Evolutionary conservation across 2,888 invertebrate species (phyloP).

Genomic region (Megastigmus dorsalis): DNA sequence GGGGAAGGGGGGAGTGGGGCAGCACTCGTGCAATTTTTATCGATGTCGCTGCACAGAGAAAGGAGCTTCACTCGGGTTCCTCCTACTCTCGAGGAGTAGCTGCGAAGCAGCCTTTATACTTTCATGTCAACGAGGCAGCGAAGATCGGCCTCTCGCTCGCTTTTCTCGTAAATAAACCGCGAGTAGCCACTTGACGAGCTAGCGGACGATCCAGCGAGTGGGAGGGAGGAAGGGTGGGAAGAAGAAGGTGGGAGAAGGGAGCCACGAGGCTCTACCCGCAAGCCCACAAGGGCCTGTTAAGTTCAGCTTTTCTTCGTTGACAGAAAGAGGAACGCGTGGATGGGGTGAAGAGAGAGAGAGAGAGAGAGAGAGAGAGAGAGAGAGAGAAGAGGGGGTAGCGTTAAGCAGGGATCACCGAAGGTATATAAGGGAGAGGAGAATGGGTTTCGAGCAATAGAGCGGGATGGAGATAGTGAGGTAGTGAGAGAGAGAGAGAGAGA

Average conservation of each 20-base stretch:
- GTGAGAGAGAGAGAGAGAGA: slow-evolving; percentile 20
- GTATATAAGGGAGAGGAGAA: too few species aligned
- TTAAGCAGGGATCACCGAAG: slow-evolving; percentile 31
- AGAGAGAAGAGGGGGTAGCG: slow-evolving; percentile 3
- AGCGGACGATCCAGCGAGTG: too few species aligned
- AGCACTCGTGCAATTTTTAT: slow-evolving; percentile 40
- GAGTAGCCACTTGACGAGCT: slow-evolving; percentile 56
- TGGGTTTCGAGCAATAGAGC: too few species aligned
- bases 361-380: too few species aligned
- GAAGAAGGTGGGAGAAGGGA: neutral
- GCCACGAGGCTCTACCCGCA: slow-evolving; percentile 35
- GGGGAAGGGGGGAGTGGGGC: too few species aligned
- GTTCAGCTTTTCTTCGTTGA: slow-evolving; percentile 56
- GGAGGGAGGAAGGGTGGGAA: slow-evolving; percentile 12
- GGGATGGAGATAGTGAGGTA: too few species aligned
- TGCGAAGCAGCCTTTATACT: slow-evolving; percentile 4
- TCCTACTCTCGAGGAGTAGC: neutral
- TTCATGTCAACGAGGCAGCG: slow-evolving; percentile 7
- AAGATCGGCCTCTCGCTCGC: slow-evolving; percentile 14
- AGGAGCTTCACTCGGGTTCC: too few species aligned
- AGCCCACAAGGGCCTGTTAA: slow-evolving; percentile 58
- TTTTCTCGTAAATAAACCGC: slow-evolving; percentile 59
- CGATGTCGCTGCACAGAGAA: slow-evolving; percentile 18
- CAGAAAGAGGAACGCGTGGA: slow-evolving; percentile 51
- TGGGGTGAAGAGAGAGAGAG: too few species aligned